Evolutionary conservation across 2,888 invertebrate genomes (phyloP), one percentile per base, ranked within the genome.

Genomic region (Deilephila elpenor): DNA sequence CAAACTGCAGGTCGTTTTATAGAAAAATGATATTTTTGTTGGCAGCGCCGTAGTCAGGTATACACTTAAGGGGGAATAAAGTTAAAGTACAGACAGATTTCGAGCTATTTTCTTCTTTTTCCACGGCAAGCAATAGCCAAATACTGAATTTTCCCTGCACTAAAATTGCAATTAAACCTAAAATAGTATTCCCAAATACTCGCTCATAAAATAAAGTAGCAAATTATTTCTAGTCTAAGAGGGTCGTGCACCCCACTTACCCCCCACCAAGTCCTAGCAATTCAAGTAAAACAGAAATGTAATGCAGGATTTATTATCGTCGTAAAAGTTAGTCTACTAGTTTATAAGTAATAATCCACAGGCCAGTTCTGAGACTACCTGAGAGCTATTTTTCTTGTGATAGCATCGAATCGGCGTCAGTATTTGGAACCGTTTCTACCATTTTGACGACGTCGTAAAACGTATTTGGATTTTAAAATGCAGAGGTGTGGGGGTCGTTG

Each of bases 271-370:
- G 67, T 51, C 67, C 67, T 3, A 17, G 67, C 67, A 44, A 51
- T 67, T 67, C 67, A 17, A 67, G 67, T 67, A 67, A 51, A 67
- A 51, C 67, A 67, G 67, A 74, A 74, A 75, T 75, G 80, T 82
- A 81, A 83, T 67, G 67, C 80, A 73, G 81, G 85, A 91, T 91
- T 92, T 92, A 92, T 90, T 84, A 84, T 80, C 79, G 83, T 83
- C 86, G 87, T 90, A 89, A 91, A 91, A 91, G 89, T 90, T 88
- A 83, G 84, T 84, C 86, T 85, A 81, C 79, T 80, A 84, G 86
- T 88, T 87, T 84, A 87, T 84, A 83, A 82, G 86, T 86, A 85
- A 86, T 91, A 89, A 89, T 85, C 86, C 86, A 83, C 89, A 88
- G 87, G 87, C 85, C 81, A 75, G 76, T 44, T 51, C 74, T 71